Percentiles rank a stretch among this genome's conserved stretches.
Conservation (phyloP, 2,888 invertebrate species). For the Nasonia oneida region DNA sequence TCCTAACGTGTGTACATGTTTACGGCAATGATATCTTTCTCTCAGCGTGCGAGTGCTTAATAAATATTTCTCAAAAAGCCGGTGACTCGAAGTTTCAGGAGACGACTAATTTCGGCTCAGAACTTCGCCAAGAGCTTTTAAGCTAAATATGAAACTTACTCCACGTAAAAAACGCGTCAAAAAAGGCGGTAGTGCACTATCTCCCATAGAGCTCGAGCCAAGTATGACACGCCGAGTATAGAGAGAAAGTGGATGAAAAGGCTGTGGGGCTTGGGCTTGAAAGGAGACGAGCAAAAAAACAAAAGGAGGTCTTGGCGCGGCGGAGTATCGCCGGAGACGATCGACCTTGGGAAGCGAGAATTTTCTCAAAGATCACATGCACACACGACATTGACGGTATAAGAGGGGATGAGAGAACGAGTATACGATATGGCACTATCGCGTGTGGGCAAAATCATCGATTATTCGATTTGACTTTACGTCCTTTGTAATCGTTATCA, state of each 20-base stretch:
- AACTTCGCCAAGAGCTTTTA: neutral
- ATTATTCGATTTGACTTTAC: conserved; percentile 15
- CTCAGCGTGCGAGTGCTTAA: neutral
- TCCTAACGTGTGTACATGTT: no score
- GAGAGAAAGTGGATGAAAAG: conserved; percentile 28
- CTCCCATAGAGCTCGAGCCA: conserved; percentile 14
- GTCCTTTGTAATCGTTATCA: no score
- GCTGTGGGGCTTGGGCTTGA: neutral
- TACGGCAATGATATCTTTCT: no score
- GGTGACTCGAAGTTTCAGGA: conserved; percentile 9
- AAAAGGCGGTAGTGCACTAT: neutral
- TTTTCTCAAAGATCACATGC: conserved; percentile 52
- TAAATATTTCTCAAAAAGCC: conserved; percentile 19
- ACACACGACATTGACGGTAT: conserved; percentile 27
- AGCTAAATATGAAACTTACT: neutral
- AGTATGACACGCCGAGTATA: conserved; percentile 17
- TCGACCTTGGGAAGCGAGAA: conserved; percentile 53
- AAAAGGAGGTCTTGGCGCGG: conserved; percentile 38
- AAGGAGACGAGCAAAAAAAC: conserved; percentile 29
- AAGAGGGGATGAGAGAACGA: neutral
- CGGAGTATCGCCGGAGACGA: conserved; percentile 40
- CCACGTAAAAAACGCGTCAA: neutral
- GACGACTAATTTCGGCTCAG: conserved; percentile 18
- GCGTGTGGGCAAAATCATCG: conserved; percentile 47
- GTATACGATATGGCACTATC: neutral